Evolutionary conservation across 2,888 invertebrate species (phyloP), one percentile per base, ranked within the genome.

Genomic region (Fabriciana adippe): DNA sequence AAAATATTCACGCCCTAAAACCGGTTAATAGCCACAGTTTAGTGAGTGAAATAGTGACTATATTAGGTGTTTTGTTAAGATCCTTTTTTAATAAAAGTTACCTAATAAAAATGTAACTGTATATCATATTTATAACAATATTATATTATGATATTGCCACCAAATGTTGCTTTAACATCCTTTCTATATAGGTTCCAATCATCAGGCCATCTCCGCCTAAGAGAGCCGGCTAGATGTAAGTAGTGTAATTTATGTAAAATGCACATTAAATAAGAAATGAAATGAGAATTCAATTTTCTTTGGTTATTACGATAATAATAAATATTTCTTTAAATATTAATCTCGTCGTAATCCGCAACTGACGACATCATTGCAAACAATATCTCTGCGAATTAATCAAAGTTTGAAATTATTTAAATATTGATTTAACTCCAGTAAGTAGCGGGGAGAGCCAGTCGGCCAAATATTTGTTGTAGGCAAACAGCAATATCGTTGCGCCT

Each of bases 331-430:
- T 65, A 60, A 48, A 59, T 54, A 60, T 60, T 41, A 59, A 64
- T 61, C 21, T 14, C 48, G 62, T 63, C 71, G 76, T 71, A 78
- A 75, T 75, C 74, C 70, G 69, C 70, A 85, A 81, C 76, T 66
- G 73, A 72, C 72, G 85, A 90, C 88, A 90, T 90, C 91, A 90
- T 72, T 82, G 88, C 76, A 90, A 92, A 92, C 89, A 92, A 83
- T 87, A 86, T 86, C 79, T 87, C 85, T 85, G 86, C 84, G 83
- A 92, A 92, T 92, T 92, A 92, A 92, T 92, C 89, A 92, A 92
- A 92, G 88, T 92, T 92, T 89, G 81, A 88, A 90, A 90, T 89
- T 81, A 90, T 91, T 92, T 89, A 85, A 92, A 92, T 92, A 92
- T 92, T 92, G 89, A 88, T 89, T 82, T 91, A 92, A 91, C 90